Evolutionary conservation across 92 coral and sea anemone species (phyloP).

Genomic region (Zoanthus solanderi): DNA sequence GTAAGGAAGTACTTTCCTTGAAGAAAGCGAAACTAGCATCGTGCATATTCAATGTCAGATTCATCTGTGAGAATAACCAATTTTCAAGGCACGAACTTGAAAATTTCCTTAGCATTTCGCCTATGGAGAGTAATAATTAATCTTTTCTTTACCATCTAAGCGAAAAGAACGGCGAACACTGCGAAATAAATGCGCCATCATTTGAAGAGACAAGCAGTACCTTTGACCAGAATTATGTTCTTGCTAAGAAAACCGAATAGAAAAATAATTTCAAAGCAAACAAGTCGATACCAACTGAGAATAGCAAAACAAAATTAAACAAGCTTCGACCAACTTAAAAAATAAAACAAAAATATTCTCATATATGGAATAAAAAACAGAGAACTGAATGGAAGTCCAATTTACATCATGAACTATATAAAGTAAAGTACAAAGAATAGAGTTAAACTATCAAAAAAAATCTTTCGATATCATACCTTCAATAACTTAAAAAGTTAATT

Average conservation of each 20-base stretch:
- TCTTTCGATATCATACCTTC: not conserved
- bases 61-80: not conserved
- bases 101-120: not conserved
- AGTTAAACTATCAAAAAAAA: not conserved
- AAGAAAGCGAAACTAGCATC: slow-evolving; percentile 17
- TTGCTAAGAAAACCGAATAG: not conserved
- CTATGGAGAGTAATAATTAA: not conserved
- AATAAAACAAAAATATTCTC: slow-evolving; percentile 27
- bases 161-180: not conserved
- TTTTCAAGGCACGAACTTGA: not conserved
- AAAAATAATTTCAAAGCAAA: not conserved
- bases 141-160: not conserved
- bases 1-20: not conserved
- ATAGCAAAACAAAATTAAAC: slow-evolving; percentile 24
- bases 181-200: not conserved
- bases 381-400: slow-evolving; percentile 21
- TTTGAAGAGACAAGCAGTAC: not conserved
- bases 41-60: not conserved
- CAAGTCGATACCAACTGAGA: not conserved
- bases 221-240: slow-evolving; percentile 29
- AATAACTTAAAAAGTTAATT: not conserved
- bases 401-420: not conserved
- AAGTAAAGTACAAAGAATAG: slow-evolving; percentile 22
- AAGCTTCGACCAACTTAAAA: slow-evolving; percentile 29
- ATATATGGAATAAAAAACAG: slow-evolving; percentile 36